Evolutionary conservation across 2,113 vertebrate species (phyloP).

Genomic region (Sceloporus undulatus): DNA sequence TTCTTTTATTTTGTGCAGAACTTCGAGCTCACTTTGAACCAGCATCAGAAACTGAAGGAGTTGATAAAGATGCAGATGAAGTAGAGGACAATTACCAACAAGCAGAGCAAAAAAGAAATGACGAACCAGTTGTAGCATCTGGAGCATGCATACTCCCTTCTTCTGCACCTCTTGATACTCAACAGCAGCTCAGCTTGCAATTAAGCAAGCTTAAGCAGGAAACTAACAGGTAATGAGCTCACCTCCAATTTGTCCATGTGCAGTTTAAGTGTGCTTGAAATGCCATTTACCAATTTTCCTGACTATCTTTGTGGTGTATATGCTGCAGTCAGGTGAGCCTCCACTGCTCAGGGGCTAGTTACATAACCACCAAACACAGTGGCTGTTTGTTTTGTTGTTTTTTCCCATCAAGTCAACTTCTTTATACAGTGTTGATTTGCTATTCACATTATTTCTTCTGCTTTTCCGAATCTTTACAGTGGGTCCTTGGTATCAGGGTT

Average conservation of each 20-base stretch:
- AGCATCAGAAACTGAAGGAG: slow-evolving; percentile 84
- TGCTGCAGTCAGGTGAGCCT: not conserved
- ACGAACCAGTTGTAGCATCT: slow-evolving; percentile 59
- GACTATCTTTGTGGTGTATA: not conserved
- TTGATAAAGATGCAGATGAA: slow-evolving; percentile 85
- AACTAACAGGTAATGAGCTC: slow-evolving; percentile 82
- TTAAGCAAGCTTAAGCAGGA: slow-evolving; percentile 85
- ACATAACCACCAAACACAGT: not conserved
- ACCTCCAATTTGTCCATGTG: not conserved
- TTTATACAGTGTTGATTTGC: not conserved
- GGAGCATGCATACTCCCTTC: slow-evolving; percentile 71
- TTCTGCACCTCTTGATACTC: slow-evolving; percentile 70
- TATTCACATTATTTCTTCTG: not conserved
- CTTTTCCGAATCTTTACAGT: not conserved
- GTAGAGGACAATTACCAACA: slow-evolving; percentile 78
- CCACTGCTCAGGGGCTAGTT: not conserved
- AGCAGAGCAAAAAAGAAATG: slow-evolving; percentile 41
- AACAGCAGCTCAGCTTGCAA: slow-evolving; percentile 82
- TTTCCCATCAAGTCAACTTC: too few relatives aligned
- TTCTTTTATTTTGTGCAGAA: slow-evolving; percentile 76
- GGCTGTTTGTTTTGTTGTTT: not conserved
- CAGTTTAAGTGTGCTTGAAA: not conserved
- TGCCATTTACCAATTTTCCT: not conserved
- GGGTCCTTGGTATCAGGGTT: not conserved
- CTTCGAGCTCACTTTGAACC: slow-evolving; percentile 89